Conservation (phyloP, 2,113 vertebrate species). For the Poicephalus gulielmi region DNA sequence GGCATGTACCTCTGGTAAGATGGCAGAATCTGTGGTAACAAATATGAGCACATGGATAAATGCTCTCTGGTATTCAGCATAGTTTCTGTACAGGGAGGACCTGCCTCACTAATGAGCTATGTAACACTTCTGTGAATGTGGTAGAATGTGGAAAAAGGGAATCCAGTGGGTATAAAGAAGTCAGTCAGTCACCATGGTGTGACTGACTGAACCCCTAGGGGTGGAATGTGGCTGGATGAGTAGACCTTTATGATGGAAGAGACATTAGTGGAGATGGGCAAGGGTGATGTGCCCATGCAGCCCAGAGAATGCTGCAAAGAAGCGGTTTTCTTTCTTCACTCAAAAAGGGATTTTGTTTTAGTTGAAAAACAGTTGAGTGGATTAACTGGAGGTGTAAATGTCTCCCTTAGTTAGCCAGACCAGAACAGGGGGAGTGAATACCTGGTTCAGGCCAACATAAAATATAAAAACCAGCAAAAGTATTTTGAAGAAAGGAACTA, state of each 20-base stretch:
- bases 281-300: not conserved
- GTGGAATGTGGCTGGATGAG: not conserved
- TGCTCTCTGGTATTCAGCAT: not conserved
- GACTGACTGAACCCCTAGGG: not conserved
- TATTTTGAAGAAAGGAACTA: not conserved
- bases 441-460: rapidly evolving
- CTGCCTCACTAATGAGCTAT: not conserved
- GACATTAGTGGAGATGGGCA: not conserved
- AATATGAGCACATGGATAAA: not conserved
- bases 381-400: not conserved
- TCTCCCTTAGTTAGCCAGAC: not conserved
- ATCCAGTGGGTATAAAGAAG: not conserved
- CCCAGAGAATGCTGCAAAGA: not conserved
- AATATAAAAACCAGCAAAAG: not conserved
- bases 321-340: not conserved
- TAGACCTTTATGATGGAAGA: not conserved
- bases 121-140: not conserved
- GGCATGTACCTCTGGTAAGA: not conserved
- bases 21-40: not conserved
- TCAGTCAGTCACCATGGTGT: not conserved
- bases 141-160: not conserved
- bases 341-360: not conserved
- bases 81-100: not conserved
- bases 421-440: not conserved
- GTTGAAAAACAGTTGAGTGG: not conserved